Evolutionary conservation across 2,113 vertebrate genomes (phyloP).

Genomic region (Poeciliopsis turrubarensis): DNA sequence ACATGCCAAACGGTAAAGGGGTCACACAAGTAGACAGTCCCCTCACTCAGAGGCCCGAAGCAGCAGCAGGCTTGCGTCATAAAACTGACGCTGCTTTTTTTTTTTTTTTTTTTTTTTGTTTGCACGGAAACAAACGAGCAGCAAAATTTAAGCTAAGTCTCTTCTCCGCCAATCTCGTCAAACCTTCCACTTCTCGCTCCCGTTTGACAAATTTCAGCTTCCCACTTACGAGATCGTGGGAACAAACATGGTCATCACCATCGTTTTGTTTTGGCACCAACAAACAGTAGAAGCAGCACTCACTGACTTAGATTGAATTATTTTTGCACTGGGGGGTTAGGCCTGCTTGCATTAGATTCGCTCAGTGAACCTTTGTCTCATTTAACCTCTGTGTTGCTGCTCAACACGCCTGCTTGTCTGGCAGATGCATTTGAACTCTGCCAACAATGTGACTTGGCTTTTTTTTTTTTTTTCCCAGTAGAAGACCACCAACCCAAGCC

Average conservation of each 20-base stretch:
- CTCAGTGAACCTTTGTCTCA: conserved; percentile 52
- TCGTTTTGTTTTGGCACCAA: too few relatives aligned
- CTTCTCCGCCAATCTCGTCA: conserved; percentile 55
- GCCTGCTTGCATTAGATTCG: conserved; percentile 35
- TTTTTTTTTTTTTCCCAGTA: conserved; percentile 37
- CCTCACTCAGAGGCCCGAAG: conserved; percentile 29
- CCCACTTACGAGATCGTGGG: conserved; percentile 29
- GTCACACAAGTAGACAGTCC: conserved; percentile 33
- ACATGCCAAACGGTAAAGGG: conserved; percentile 44
- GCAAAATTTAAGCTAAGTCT: conserved; percentile 32
- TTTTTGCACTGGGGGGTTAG: conserved; percentile 44
- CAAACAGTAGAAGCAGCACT: conserved; percentile 44
- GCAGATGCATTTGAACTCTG: conserved; percentile 25
- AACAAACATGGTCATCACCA: conserved; percentile 53
- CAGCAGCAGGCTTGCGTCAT: conserved; percentile 35
- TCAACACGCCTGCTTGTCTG: conserved; percentile 47
- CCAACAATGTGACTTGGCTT: conserved; percentile 39
- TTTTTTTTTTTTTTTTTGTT: too few relatives aligned
- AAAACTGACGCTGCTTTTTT: conserved; percentile 1
- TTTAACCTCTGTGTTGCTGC: conserved; percentile 44
- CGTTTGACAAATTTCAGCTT: background rate
- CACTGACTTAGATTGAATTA: conserved; percentile 63
- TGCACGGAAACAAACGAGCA: conserved; percentile 38
- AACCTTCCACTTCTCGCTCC: conserved; percentile 8
- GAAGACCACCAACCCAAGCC: conserved; percentile 39